A percentile compares a stretch with the other conserved stretches of the same genome.
phyloP scores from a whole-genome alignment of 2,797 vertebrate genomes.

The Galaxias olidus region DNA sequence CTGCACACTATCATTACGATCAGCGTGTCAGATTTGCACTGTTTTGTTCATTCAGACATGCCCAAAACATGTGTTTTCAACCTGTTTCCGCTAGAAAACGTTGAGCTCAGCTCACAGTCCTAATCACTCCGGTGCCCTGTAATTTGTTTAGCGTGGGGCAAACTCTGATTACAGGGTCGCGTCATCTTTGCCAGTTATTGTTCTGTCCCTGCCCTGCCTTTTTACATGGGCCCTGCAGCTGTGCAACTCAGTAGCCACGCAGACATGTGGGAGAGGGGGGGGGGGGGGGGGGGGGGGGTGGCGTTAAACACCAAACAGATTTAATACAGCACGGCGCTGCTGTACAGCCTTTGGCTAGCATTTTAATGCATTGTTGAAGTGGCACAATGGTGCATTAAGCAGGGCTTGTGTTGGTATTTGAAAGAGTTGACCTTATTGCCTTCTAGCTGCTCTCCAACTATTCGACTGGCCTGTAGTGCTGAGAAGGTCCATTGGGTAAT shows the following conservation, averaged over 20 bases:
- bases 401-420: slow-evolving; percentile 22
- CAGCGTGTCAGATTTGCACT: slow-evolving; percentile 64
- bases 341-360: slow-evolving; percentile 20
- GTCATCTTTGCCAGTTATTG: slow-evolving; percentile 71
- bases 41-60: slow-evolving; percentile 66
- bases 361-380: slow-evolving; percentile 43
- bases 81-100: slow-evolving; percentile 57
- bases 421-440: slow-evolving; percentile 3
- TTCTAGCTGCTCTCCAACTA: background rate
- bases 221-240: slow-evolving; percentile 60
- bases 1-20: slow-evolving; percentile 64
- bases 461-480: background rate
- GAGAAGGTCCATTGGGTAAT: slow-evolving; percentile 21
- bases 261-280: background rate
- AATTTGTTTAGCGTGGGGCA: slow-evolving; percentile 71
- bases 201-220: slow-evolving; percentile 55
- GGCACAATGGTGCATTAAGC: slow-evolving; percentile 31
- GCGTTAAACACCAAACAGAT: slow-evolving; percentile 59
- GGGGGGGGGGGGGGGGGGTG: slow-evolving; percentile 1
- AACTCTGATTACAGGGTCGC: slow-evolving; percentile 77
- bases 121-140: slow-evolving; percentile 71
- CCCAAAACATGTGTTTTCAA: slow-evolving; percentile 67
- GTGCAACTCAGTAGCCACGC: slow-evolving; percentile 48
- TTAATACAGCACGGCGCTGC: slow-evolving; percentile 35
- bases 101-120: slow-evolving; percentile 47